phyloP scores from a whole-genome alignment of 2,888 invertebrate species.

The Temnothorax rugatulus region DNA sequence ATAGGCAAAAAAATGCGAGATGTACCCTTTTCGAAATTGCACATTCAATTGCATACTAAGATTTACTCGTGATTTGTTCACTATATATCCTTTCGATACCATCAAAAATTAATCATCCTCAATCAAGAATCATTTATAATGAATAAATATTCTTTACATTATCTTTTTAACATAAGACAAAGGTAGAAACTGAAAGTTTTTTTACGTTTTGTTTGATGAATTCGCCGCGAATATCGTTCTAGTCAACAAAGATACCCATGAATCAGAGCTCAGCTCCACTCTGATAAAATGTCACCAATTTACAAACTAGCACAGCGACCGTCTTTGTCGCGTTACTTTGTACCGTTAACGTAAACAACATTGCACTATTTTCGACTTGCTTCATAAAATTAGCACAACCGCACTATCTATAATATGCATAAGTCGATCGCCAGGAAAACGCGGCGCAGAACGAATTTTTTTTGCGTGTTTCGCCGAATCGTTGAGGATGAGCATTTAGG shows the following conservation, averaged over 20 bases:
- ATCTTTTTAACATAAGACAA: background rate
- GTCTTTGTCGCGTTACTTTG: conserved; percentile 27
- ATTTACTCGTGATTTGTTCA: background rate
- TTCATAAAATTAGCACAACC: conserved; percentile 25
- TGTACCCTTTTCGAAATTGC: too few species aligned
- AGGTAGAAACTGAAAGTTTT: background rate
- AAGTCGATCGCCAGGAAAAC: conserved; percentile 5
- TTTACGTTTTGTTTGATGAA: background rate
- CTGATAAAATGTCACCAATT: conserved; percentile 1
- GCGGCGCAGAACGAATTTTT: conserved; percentile 37
- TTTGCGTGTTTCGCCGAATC: conserved; percentile 17
- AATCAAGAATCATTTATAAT: background rate
- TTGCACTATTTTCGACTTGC: conserved; percentile 10
- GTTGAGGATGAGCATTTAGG: conserved; percentile 55
- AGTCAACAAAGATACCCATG: conserved; percentile 21
- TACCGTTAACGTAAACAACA: conserved; percentile 23
- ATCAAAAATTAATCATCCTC: background rate
- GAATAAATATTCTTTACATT: background rate
- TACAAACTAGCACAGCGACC: background rate
- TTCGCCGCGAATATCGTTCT: background rate
- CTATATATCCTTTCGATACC: background rate
- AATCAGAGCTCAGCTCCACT: background rate
- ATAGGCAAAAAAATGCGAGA: too few species aligned
- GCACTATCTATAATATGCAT: background rate
- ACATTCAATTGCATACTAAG: background rate